phyloP scores from a whole-genome alignment of 2,113 vertebrate genomes.

The Protomyctophum bolini region DNA sequence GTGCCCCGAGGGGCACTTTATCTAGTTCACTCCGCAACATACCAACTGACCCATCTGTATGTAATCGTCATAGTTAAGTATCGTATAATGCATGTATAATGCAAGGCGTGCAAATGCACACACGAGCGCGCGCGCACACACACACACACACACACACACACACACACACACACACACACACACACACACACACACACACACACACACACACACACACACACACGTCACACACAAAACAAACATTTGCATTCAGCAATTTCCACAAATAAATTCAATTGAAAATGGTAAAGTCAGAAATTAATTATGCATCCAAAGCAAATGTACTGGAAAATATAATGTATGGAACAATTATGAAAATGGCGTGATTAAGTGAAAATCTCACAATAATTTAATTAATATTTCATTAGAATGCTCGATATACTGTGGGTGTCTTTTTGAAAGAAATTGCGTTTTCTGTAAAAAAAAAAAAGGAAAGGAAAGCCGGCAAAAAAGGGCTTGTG shows the following conservation, averaged over 20 bases:
- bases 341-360: slow-evolving; percentile 86
- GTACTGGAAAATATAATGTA: slow-evolving; percentile 99
- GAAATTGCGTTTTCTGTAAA: slow-evolving; percentile 51
- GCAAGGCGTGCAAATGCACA: slow-evolving; percentile 4
- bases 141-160: slow-evolving; percentile 29
- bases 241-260: slow-evolving; percentile 66
- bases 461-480: slow-evolving; percentile 8
- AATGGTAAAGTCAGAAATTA: slow-evolving; percentile 93
- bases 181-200: slow-evolving; percentile 28
- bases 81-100: background rate
- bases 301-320: slow-evolving; percentile 96
- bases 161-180: slow-evolving; percentile 5
- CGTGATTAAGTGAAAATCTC: slow-evolving; percentile 88
- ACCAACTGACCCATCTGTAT: slow-evolving; percentile 1
- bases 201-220: slow-evolving; percentile 22
- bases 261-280: slow-evolving; percentile 85
- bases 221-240: slow-evolving; percentile 26
- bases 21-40: too few species aligned
- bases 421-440: slow-evolving; percentile 56
- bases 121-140: slow-evolving; percentile 28
- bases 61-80: slow-evolving; percentile 3
- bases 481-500: background rate
- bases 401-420: slow-evolving; percentile 90
- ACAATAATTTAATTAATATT: slow-evolving; percentile 92
- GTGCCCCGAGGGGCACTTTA: too few species aligned